phyloP scores from a whole-genome alignment of 1,140 invertebrate genomes.

The Cyclina sinensis region DNA sequence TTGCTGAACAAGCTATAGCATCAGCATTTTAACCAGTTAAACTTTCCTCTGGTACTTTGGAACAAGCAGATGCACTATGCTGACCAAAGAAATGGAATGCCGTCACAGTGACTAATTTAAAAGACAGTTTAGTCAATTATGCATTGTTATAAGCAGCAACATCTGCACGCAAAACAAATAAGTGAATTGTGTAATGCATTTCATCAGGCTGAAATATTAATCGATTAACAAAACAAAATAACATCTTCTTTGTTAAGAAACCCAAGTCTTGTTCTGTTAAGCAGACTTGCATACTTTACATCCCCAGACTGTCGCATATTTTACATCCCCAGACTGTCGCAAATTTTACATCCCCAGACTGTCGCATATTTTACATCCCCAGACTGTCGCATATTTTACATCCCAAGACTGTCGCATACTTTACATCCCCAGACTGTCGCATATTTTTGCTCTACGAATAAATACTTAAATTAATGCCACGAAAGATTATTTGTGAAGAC shows the following conservation, averaged over 20 bases:
- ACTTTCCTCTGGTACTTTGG: slow-evolving; percentile 31
- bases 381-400: slow-evolving; percentile 69
- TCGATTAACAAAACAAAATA: background rate
- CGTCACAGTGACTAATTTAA: background rate
- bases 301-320: slow-evolving; percentile 67
- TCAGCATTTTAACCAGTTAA: slow-evolving; percentile 42
- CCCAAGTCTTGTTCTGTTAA: slow-evolving; percentile 60
- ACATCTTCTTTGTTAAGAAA: slow-evolving; percentile 26
- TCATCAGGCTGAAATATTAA: slow-evolving; percentile 31
- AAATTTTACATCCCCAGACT: no score
- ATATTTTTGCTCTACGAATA: slow-evolving; percentile 70
- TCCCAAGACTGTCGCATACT: no score
- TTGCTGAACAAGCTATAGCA: slow-evolving; percentile 49
- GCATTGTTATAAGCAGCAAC: slow-evolving; percentile 9
- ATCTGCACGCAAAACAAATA: slow-evolving; percentile 39
- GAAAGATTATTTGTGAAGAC: slow-evolving; percentile 53
- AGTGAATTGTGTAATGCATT: slow-evolving; percentile 27
- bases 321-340: slow-evolving; percentile 47
- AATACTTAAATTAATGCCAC: slow-evolving; percentile 65
- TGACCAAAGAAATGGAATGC: slow-evolving; percentile 57
- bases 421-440: slow-evolving; percentile 47
- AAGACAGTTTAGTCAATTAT: background rate
- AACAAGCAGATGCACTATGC: slow-evolving; percentile 35
- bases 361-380: slow-evolving; percentile 29
- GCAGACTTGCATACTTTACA: slow-evolving; percentile 17